Base-by-base conservation (phyloP, 1,140 invertebrate genomes). In the Platorchestia sp. region DNA sequence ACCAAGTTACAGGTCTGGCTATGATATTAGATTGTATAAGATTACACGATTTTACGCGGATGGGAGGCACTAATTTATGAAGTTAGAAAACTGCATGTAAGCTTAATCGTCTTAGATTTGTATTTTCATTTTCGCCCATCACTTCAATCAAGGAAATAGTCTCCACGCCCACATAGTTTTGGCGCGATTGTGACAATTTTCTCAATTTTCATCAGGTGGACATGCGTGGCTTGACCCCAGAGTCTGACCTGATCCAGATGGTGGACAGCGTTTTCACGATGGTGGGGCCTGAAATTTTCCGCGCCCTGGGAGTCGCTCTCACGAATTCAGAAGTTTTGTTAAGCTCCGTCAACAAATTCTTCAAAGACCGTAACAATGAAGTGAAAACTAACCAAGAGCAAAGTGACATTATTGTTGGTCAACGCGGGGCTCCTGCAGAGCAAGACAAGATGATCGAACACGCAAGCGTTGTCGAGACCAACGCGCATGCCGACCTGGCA, bases 181-280 rank as follows among this genome's bases (percentile, higher is more conserved):
- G 36, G 14, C 27, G 59, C 36, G 59, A 1, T n/a, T n/a, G n/a
- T 36, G 3, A 75, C 27, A 75, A 22, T 75, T 75, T 51, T 51
- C 19, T 19, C 6, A 51, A 75, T 75, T 3, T 90, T 42, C 41
- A 19, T 44, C 91, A 93, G 91, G 91, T 93, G 6, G 91, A 93
- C 45, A 93, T 93, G 91, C 43, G 45, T 14, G 45, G 45, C 45
- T 45, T 93, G 91, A 93, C 91, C 14, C 43, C 43, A n/a, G 91
- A 44, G 22, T 93, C 91, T 42, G 91, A 93, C 45, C 45, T 93
- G 45, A 47, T 16, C 45, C 91, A 93, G 40, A 14, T 93, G 16
- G 40, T 93, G 91, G 36, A 93, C 91, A 93, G 91, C 45, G 41
- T 93, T 40, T 40, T 93, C 45, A 45, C 91, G 40, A 93, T 93